Evolutionary conservation across 2,113 vertebrate genomes (phyloP), one percentile per base, ranked within the genome.

Genomic region (Rhombomys opimus): DNA sequence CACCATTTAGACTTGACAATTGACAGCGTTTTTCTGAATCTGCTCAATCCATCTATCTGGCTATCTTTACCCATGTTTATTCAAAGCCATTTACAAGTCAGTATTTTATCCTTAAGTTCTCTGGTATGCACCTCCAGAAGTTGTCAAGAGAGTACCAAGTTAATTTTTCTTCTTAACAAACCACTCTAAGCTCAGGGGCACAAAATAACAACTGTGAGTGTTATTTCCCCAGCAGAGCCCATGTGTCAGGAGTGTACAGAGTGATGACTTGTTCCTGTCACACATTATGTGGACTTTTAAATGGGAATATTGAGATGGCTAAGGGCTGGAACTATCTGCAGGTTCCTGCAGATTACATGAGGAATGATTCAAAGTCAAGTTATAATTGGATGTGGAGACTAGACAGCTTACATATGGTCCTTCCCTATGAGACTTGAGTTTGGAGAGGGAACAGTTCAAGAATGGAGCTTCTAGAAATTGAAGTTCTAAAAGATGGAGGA

Each of bases 81-180:
- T 65, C 41, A n/a, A 61, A 87, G 50, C 12, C 11, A 23, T n/a
- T 81, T 89, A 86, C 72, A 95, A 89, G 27, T 18, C 86, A 92
- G 32, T 7, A 13, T 35, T 65, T 52, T 59, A 52, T 84, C 41
- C 57, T 38, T 88, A 38, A 12, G 2, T 32, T 87, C 61, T 87
- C 80, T 18, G 41, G 75, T 18, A 80, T 38, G 38, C 15, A 68
- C 80, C 50, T 91, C 30, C 32, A 2, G n/a, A 91, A 87, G 61
- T 54, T 18, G 77, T 54, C n/a, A 27, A 68, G 23, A 80, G 3
- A 25, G 13, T 68, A 25, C 32, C 14, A 57, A 61, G 17, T 73
- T 70, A 46, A 50, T 76, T 46, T 90, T 92, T 95, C 38, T 95
- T 70, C 14, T 95, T 77, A 93, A 92, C 52, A 92, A 88, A 65